Conservation (phyloP, 2,113 vertebrate species). For the Chaenogobius annularis region DNA sequence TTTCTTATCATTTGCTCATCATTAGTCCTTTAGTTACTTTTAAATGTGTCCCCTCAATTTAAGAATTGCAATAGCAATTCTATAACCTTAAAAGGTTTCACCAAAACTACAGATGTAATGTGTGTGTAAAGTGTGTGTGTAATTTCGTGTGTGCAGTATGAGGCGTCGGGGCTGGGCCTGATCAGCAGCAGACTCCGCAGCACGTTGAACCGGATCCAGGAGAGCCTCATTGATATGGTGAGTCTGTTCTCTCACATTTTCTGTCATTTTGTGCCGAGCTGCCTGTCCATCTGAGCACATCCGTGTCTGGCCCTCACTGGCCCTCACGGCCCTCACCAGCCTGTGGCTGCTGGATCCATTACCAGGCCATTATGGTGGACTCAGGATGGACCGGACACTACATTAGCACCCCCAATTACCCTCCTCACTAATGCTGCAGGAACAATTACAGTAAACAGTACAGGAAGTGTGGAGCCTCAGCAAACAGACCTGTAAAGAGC, state of each 20-base stretch:
- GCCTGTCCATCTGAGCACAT: slow-evolving; percentile 3
- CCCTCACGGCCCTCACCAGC: background rate
- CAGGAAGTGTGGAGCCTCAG: background rate
- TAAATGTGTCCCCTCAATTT: too few species aligned
- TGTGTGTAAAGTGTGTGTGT: slow-evolving; percentile 38
- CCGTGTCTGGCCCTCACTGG: background rate
- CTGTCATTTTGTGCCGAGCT: slow-evolving; percentile 32
- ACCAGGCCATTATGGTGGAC: slow-evolving; percentile 59
- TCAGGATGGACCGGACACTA: slow-evolving; percentile 44
- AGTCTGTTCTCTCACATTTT: slow-evolving; percentile 54
- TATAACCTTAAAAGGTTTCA: too few species aligned
- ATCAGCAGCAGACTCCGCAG: slow-evolving; percentile 96
- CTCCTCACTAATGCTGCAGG: slow-evolving; percentile 26
- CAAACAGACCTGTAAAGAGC: background rate
- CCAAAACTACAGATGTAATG: too few species aligned
- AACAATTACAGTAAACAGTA: slow-evolving; percentile 48
- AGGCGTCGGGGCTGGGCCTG: slow-evolving; percentile 92
- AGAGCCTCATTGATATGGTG: slow-evolving; percentile 95
- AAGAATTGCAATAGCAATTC: too few species aligned
- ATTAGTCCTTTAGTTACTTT: too few species aligned
- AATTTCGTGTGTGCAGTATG: slow-evolving; percentile 84
- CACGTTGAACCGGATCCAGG: slow-evolving; percentile 95
- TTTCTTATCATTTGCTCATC: too few species aligned
- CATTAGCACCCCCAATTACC: slow-evolving; percentile 60
- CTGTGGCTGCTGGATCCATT: slow-evolving; percentile 59